phyloP scores from a whole-genome alignment of 2,888 invertebrate species.

The Drosophila subquinaria region DNA sequence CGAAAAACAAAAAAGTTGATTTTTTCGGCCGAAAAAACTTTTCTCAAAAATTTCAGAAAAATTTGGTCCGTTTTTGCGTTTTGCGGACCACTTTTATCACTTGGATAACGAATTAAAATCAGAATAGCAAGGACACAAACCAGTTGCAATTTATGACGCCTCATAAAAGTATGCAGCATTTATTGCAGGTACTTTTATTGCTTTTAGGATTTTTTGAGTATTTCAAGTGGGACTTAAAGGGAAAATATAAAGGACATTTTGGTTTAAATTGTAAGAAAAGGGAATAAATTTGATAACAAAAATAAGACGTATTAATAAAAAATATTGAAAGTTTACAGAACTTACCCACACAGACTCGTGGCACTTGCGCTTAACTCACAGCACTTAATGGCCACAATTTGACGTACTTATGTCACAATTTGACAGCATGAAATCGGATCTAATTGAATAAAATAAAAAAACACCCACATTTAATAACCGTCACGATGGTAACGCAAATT shows the following conservation, averaged over 20 bases:
- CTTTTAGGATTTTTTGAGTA: neutral
- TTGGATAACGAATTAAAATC: too few relatives aligned
- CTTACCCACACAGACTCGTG: neutral
- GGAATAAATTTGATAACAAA: neutral
- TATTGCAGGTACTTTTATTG: conserved; percentile 16
- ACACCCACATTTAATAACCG: conserved; percentile 30
- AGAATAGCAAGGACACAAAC: conserved; percentile 28
- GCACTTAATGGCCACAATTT: conserved; percentile 19
- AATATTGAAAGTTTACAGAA: neutral
- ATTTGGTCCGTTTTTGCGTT: too few relatives aligned
- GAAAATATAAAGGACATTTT: conserved; percentile 2
- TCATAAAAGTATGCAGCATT: conserved; percentile 69
- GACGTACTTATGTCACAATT: conserved; percentile 32
- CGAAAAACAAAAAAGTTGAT: too few relatives aligned
- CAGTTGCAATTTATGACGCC: conserved; percentile 37
- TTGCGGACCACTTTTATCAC: too few relatives aligned
- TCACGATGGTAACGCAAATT: conserved; percentile 30
- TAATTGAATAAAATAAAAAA: conserved; percentile 8
- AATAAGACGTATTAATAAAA: neutral
- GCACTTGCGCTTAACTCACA: conserved; percentile 7
- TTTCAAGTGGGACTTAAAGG: neutral
- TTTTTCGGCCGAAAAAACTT: too few relatives aligned
- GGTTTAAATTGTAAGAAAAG: neutral
- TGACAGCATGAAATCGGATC: conserved; percentile 49
- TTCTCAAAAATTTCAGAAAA: too few relatives aligned